These are phyloP conservation scores for Cottoperca gobio DNA, from an alignment of 2,797 vertebrate genomes.

Conservation along the genomic window DNA sequence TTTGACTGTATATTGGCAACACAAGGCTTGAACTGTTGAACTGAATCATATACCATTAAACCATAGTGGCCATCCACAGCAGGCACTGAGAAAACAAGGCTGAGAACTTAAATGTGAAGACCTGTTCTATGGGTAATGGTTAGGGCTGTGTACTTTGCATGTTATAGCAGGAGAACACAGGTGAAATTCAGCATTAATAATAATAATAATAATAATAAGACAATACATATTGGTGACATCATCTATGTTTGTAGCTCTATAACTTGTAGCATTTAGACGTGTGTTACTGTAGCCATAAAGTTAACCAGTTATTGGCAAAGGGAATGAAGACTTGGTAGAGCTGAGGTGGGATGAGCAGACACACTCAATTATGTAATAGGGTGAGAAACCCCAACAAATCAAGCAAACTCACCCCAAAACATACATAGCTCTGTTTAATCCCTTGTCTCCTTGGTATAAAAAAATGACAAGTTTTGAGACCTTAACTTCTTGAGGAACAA, in stretches of 20 bases:
- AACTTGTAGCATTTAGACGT: not conserved
- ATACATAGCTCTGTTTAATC: not conserved
- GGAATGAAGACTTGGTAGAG: not conserved
- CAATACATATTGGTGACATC: not conserved
- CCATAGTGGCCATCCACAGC: not conserved
- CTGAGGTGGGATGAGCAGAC: not conserved
- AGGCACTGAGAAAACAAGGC: not conserved
- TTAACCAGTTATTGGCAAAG: not conserved
- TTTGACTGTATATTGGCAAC: not conserved
- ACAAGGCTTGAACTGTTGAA: not conserved
- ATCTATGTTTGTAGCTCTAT: too few species aligned
- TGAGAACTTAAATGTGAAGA: not conserved
- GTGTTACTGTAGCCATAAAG: not conserved
- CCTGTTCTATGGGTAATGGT: not conserved
- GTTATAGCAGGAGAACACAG: not conserved
- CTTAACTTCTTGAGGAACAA: not conserved
- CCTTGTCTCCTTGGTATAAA: not conserved
- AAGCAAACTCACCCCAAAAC: not conserved
- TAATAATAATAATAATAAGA: too few species aligned
- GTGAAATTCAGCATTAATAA: conserved; percentile 3
- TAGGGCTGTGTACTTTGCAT: not conserved
- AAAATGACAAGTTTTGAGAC: not conserved
- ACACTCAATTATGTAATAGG: not conserved
- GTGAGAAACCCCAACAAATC: not conserved
- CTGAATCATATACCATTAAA: not conserved